These are phyloP conservation scores for Rhegmatorhina hoffmannsi DNA, from an alignment of 2,113 vertebrate genomes.

Conservation along the genomic window DNA sequence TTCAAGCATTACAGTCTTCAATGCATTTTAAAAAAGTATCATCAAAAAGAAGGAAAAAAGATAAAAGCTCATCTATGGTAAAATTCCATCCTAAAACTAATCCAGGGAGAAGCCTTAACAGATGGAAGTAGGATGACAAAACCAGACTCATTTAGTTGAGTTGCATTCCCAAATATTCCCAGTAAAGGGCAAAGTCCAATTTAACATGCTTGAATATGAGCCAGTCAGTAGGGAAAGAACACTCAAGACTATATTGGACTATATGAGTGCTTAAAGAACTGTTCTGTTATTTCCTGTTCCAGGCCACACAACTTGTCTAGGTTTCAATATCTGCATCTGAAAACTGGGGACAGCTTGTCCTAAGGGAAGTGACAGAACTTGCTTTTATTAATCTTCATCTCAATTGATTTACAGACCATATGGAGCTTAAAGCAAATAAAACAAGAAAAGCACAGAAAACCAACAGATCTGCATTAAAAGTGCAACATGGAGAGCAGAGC, in stretches of 20 bases:
- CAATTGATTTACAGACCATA: background rate
- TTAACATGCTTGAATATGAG: background rate
- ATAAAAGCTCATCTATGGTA: background rate
- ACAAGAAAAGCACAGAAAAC: background rate
- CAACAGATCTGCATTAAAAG: background rate
- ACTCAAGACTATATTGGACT: background rate
- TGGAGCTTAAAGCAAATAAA: background rate
- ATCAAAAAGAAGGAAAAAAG: background rate
- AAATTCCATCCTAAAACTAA: background rate
- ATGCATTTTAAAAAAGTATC: background rate
- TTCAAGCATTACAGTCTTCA: constrained; percentile 5
- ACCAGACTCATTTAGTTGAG: background rate
- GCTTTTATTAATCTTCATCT: background rate
- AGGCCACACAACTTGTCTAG: background rate
- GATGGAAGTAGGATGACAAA: constrained; percentile 34
- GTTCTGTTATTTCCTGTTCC: background rate
- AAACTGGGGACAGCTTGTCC: background rate
- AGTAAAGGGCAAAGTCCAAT: background rate
- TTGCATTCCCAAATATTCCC: background rate
- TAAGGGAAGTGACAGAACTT: background rate
- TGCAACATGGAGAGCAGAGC: background rate
- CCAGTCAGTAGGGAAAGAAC: background rate
- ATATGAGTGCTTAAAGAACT: background rate
- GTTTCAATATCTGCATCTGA: background rate
- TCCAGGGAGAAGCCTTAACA: background rate